These are phyloP conservation scores for Eira barbara DNA, from an alignment of 2,113 vertebrate species.

Conservation along the genomic window DNA sequence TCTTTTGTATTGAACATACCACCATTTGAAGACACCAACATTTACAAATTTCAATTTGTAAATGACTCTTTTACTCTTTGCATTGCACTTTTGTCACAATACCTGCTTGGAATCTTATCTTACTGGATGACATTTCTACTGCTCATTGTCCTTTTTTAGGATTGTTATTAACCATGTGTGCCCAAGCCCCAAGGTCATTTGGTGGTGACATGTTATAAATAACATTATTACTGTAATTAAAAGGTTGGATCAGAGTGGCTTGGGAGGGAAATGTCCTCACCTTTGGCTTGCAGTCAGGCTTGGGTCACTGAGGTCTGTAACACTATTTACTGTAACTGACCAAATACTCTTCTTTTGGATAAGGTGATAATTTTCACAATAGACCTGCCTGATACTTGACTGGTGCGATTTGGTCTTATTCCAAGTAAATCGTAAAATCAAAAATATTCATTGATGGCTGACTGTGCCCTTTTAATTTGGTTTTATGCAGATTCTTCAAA, in stretches of 20 bases:
- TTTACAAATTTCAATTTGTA: neutral
- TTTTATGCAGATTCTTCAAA: neutral
- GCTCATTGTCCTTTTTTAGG: neutral
- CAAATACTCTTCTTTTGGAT: neutral
- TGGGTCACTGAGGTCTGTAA: conserved; percentile 17
- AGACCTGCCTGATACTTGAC: neutral
- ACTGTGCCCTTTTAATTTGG: neutral
- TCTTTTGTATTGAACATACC: neutral
- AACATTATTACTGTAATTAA: conserved; percentile 56
- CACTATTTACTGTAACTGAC: neutral
- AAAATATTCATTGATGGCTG: neutral
- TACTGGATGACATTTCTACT: neutral
- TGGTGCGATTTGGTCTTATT: neutral
- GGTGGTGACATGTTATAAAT: conserved; percentile 47
- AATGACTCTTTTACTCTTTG: neutral
- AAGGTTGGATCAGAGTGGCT: conserved; percentile 20
- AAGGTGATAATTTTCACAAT: neutral
- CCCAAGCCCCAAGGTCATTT: conserved; percentile 29
- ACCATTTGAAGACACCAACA: neutral
- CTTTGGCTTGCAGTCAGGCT: neutral
- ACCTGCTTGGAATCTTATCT: neutral
- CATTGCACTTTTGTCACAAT: neutral
- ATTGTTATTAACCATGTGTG: neutral
- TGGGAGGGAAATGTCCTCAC: neutral
- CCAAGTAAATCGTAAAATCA: neutral